A percentile compares a stretch with the other conserved stretches of the same genome.
These are phyloP conservation scores for Chouioia cunea DNA, from an alignment of 2,888 invertebrate genomes.

Conservation along the genomic window DNA sequence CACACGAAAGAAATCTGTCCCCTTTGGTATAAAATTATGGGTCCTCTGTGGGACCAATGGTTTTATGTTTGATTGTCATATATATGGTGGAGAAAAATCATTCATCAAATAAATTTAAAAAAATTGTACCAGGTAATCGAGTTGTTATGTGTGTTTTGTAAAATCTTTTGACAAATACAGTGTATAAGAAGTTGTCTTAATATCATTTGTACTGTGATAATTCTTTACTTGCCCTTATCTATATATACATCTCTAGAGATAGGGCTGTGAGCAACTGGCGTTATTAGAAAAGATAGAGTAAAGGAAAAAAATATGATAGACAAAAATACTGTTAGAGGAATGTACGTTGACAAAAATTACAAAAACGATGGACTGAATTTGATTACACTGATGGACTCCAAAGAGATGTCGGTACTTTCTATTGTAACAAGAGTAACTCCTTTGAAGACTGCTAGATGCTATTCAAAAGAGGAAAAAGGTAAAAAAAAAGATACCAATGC, in stretches of 20 bases:
- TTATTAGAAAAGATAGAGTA: slow-evolving; percentile 21
- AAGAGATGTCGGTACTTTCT: slow-evolving; percentile 20
- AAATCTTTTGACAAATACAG: slow-evolving; percentile 5
- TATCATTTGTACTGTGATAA: slow-evolving; percentile 37
- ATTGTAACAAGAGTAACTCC: slow-evolving; percentile 33
- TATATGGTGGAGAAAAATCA: slow-evolving; percentile 19
- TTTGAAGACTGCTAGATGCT: slow-evolving; percentile 10
- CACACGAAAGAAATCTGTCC: slow-evolving; percentile 20
- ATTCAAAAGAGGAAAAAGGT: slow-evolving; percentile 16
- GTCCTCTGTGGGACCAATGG: slow-evolving; percentile 17
- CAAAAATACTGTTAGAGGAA: slow-evolving; percentile 35
- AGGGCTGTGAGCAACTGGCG: slow-evolving; percentile 21
- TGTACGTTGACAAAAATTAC: slow-evolving; percentile 24
- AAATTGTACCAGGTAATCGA: slow-evolving; percentile 24
- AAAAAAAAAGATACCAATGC: slow-evolving; percentile 18
- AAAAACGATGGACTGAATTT: slow-evolving; percentile 32
- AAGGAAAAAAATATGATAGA: slow-evolving; percentile 23
- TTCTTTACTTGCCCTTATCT: slow-evolving; percentile 25
- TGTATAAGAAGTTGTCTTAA: slow-evolving; percentile 1
- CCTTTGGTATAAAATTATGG: slow-evolving; percentile 33
- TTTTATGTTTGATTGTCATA: slow-evolving; percentile 23
- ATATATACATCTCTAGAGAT: slow-evolving; percentile 27
- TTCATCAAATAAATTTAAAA: slow-evolving; percentile 13
- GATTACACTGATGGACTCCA: slow-evolving; percentile 29
- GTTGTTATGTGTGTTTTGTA: slow-evolving; percentile 4